Evolutionary conservation across 2,113 vertebrate species (phyloP).

Genomic region (Cryptotis parvus): DNA sequence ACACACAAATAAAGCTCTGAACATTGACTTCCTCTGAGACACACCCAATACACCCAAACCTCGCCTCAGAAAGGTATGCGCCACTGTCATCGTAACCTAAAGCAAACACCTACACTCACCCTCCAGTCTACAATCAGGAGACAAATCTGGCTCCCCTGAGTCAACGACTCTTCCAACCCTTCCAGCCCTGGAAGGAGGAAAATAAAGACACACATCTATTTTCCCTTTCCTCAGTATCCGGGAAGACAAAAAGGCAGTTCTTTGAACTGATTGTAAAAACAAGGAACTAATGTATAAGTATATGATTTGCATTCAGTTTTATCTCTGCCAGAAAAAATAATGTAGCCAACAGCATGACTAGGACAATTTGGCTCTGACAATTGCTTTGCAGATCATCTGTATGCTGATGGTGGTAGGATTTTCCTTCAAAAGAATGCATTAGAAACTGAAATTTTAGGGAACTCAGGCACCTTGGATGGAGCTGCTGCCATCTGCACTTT

Average conservation of each 20-base stretch:
- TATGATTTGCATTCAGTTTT: not conserved
- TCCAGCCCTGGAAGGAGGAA: too few relatives aligned
- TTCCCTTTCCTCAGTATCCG: not conserved
- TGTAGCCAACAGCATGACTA: not conserved
- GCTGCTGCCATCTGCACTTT: not conserved
- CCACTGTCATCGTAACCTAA: slow-evolving; percentile 85
- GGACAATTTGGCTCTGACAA: not conserved
- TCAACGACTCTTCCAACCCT: slow-evolving; percentile 32
- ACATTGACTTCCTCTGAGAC: slow-evolving; percentile 86
- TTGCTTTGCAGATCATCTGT: not conserved
- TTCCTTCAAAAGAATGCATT: not conserved
- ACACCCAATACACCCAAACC: slow-evolving; percentile 87
- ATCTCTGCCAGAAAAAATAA: not conserved
- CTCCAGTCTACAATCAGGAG: slow-evolving; percentile 53
- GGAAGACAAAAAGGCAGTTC: not conserved
- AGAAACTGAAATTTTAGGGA: not conserved
- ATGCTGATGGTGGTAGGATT: not conserved
- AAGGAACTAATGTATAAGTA: not conserved
- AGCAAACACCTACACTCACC: slow-evolving; percentile 86
- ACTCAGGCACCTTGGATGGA: not conserved
- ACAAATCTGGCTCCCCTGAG: slow-evolving; percentile 60
- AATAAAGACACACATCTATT: not conserved
- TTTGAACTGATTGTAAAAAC: not conserved
- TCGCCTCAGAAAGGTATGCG: slow-evolving; percentile 88
- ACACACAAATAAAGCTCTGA: slow-evolving; percentile 85